These are phyloP conservation scores for Tetragonisca angustula DNA, from an alignment of 2,888 invertebrate species.

Conservation along the genomic window DNA sequence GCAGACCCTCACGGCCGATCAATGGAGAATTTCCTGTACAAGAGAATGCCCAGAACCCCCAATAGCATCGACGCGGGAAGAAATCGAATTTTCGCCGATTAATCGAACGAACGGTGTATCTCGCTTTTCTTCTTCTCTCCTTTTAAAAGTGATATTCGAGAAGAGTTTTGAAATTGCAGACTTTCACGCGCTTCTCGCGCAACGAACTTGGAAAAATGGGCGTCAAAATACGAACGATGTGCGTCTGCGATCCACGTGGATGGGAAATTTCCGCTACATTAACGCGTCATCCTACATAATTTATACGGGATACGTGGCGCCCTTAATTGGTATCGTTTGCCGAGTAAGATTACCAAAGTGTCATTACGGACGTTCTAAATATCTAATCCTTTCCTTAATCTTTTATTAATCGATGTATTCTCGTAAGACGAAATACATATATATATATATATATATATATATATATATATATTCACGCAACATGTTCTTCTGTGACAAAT, in stretches of 20 bases:
- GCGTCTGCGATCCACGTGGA: neutral
- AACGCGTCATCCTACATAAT: conserved; percentile 1
- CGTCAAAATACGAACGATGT: neutral
- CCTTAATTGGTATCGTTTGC: conserved; percentile 19
- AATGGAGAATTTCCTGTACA: conserved; percentile 37
- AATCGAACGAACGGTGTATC: neutral
- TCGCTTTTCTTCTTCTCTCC: too few relatives aligned
- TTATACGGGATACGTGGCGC: neutral
- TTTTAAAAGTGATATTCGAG: neutral
- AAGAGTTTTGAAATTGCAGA: neutral
- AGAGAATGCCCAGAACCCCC: conserved; percentile 2
- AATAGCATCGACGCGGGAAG: neutral
- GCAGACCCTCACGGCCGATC: conserved; percentile 24
- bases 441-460: too few relatives aligned
- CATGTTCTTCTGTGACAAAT: neutral
- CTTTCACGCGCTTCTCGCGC: too few relatives aligned
- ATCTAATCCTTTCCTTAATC: neutral
- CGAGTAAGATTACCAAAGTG: neutral
- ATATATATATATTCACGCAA: too few relatives aligned
- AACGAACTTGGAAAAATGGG: neutral
- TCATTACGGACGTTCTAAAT: neutral
- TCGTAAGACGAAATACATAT: neutral
- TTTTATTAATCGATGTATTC: neutral
- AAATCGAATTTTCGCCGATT: neutral
- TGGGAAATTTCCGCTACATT: conserved; percentile 24